Percentiles rank a stretch among this genome's conserved stretches.
Evolutionary conservation across 2,797 vertebrate species (phyloP).

Genomic region (Dendrocincla tyrannina): DNA sequence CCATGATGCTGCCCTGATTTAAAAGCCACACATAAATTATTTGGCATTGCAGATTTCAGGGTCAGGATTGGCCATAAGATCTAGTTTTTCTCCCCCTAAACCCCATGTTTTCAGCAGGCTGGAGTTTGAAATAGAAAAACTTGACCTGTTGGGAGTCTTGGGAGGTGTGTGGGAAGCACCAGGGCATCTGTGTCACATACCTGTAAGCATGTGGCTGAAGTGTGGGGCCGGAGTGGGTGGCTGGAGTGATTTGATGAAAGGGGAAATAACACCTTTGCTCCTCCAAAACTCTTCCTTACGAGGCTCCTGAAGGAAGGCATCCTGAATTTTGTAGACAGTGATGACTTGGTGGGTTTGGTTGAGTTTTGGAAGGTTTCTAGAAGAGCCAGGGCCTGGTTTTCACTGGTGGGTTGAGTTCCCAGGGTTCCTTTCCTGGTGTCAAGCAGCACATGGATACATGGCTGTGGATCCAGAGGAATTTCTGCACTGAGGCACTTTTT

Average conservation of each 20-base stretch:
- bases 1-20: conserved; percentile 34
- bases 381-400: not conserved
- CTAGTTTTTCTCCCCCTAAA: not conserved
- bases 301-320: not conserved
- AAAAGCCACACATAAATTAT: conserved; percentile 43
- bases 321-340: not conserved
- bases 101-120: not conserved
- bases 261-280: not conserved
- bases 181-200: not conserved
- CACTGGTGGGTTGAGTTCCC: not conserved
- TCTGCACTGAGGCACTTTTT: not conserved
- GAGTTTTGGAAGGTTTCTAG: not conserved
- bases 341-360: not conserved
- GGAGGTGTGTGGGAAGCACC: not conserved
- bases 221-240: no score
- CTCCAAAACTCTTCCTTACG: not conserved
- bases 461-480: not conserved
- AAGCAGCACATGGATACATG: not conserved
- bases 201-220: accelerated
- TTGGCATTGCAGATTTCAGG: not conserved
- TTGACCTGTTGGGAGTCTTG: not conserved
- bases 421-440: not conserved
- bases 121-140: conserved; percentile 17
- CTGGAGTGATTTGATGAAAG: not conserved
- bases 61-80: not conserved